Conservation (phyloP, 37 sponge, comb jelly and placozoan species). For the Chondrosia reniformis region DNA sequence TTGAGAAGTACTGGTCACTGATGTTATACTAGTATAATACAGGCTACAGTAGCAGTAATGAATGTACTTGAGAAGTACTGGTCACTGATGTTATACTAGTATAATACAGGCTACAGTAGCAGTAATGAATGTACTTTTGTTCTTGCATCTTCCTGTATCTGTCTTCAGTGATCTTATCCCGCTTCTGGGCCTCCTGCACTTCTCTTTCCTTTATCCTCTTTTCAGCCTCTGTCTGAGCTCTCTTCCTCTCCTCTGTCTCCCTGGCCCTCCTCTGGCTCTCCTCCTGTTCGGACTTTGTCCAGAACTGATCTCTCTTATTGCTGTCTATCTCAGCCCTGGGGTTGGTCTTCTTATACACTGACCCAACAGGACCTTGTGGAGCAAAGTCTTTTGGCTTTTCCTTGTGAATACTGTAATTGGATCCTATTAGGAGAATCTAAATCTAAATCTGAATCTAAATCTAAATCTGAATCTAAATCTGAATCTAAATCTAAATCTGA, state of each 20-base stretch:
- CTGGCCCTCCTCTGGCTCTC: neutral
- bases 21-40: too few relatives aligned
- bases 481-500: too few relatives aligned
- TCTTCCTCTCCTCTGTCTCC: slow-evolving; percentile 11
- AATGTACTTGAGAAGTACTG: too few relatives aligned
- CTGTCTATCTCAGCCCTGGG: slow-evolving; percentile 60
- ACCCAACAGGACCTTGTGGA: slow-evolving; percentile 68
- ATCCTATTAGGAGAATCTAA: slow-evolving; percentile 36
- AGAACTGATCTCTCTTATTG: slow-evolving; percentile 63
- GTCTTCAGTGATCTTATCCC: slow-evolving; percentile 46
- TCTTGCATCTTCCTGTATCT: slow-evolving; percentile 43
- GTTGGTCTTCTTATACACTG: slow-evolving; percentile 77
- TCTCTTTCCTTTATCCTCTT: slow-evolving; percentile 25
- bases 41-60: too few relatives aligned
- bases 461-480: too few relatives aligned
- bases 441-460: too few relatives aligned
- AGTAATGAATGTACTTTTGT: too few relatives aligned
- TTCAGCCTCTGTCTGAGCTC: neutral
- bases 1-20: too few relatives aligned
- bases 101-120: too few relatives aligned
- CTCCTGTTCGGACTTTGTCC: slow-evolving; percentile 65
- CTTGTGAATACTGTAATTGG: slow-evolving; percentile 87
- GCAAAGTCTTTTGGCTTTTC: slow-evolving; percentile 70
- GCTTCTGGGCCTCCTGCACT: slow-evolving; percentile 2
- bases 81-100: too few relatives aligned